These are phyloP conservation scores for Prionchulus punctatus DNA, from an alignment of 2,888 invertebrate genomes.

Conservation along the genomic window DNA sequence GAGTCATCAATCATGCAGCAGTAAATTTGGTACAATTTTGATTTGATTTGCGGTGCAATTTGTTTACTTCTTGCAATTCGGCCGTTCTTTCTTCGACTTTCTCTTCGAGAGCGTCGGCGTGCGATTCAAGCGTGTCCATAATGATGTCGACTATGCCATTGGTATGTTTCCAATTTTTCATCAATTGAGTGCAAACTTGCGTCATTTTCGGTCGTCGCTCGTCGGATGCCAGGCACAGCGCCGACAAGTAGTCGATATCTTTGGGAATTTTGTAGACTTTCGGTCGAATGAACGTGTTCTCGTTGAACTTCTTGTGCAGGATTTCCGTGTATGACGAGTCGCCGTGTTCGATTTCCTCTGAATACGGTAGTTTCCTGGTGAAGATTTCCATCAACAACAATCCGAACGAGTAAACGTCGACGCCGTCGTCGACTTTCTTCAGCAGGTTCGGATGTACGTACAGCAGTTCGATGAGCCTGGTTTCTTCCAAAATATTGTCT, in stretches of 20 bases:
- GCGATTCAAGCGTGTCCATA: not conserved
- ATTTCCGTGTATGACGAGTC: not conserved
- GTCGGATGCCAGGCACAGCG: not conserved
- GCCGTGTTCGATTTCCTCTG: not conserved
- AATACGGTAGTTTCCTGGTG: not conserved
- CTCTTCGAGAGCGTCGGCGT: not conserved
- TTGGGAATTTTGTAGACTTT: not conserved
- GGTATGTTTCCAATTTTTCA: no score
- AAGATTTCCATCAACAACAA: not conserved
- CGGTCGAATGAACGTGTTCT: not conserved
- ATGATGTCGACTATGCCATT: constrained; percentile 2
- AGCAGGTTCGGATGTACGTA: not conserved
- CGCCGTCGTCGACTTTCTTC: no score
- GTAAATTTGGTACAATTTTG: no score
- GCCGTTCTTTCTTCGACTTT: not conserved
- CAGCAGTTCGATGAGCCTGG: not conserved
- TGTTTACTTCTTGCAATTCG: not conserved
- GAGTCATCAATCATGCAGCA: no score
- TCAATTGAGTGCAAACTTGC: no score
- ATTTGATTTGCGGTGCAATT: no score
- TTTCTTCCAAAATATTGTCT: not conserved
- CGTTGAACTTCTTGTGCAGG: not conserved
- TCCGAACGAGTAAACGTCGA: not conserved
- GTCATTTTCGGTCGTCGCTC: not conserved
- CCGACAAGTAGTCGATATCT: not conserved